Conservation (phyloP, 2,113 vertebrate genomes). For the Dissostichus mawsoni region DNA sequence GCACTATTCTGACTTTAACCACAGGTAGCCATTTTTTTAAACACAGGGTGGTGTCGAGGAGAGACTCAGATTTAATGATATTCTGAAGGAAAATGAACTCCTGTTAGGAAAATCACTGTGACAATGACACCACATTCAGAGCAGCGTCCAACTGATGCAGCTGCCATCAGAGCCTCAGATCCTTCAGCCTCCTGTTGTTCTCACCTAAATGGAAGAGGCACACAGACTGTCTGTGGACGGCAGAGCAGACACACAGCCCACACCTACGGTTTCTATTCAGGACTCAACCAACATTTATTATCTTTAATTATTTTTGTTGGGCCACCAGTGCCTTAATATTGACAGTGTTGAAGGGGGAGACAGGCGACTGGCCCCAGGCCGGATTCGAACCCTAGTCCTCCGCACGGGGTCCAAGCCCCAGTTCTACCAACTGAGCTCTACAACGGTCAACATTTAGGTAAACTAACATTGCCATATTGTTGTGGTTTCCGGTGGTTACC, state of each 20-base stretch:
- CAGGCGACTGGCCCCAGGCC: too few species aligned
- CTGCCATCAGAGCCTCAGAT: neutral
- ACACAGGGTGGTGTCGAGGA: neutral
- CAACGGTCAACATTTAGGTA: too few species aligned
- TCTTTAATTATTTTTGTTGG: too few species aligned
- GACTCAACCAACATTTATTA: neutral
- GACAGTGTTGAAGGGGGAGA: too few species aligned
- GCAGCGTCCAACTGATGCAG: neutral
- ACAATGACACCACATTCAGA: neutral
- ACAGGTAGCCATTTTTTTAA: neutral
- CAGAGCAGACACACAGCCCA: neutral
- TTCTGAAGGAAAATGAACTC: neutral
- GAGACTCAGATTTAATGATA: neutral
- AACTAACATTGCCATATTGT: too few species aligned
- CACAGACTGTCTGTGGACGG: neutral
- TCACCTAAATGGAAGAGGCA: slow-evolving; percentile 34
- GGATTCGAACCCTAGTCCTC: too few species aligned
- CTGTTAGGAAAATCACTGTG: neutral
- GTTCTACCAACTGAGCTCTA: too few species aligned
- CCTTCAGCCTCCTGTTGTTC: neutral
- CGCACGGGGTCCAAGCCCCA: too few species aligned
- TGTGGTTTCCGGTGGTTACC: slow-evolving; percentile 22
- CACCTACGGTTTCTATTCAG: too few species aligned
- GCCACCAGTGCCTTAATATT: too few species aligned
- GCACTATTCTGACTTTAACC: neutral